Conservation (phyloP, 1,140 invertebrate genomes). For the Aphidius ervi region DNA sequence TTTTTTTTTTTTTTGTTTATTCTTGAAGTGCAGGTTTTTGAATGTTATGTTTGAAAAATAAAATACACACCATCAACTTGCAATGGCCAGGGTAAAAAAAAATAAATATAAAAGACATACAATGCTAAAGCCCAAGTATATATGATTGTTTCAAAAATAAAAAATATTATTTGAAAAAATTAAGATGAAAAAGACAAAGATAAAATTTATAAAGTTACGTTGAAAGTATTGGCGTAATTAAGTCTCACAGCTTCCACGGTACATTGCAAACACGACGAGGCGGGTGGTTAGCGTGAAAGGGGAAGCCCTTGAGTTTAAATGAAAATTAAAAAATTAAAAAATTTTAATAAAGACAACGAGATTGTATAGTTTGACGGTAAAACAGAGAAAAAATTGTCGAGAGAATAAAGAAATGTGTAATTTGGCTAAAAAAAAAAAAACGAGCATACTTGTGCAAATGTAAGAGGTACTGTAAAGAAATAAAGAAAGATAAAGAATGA, state of each 20-base stretch:
- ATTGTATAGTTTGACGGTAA: constrained; percentile 13
- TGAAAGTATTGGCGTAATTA: constrained; percentile 47
- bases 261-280: constrained; percentile 19
- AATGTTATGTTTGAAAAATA: no score
- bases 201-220: constrained; percentile 1
- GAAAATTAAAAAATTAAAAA: no score
- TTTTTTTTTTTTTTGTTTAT: no score
- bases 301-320: neutral
- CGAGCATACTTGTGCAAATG: constrained; percentile 1
- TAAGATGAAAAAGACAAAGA: constrained; percentile 12
- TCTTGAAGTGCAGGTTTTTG: no score
- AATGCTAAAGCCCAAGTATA: no score
- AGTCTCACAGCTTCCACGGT: constrained; percentile 43
- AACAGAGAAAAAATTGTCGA: constrained; percentile 31
- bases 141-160: constrained; percentile 15
- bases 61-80: no score
- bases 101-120: no score
- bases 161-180: constrained; percentile 3
- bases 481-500: constrained; percentile 15
- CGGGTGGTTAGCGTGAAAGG: constrained; percentile 24
- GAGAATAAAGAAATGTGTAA: neutral
- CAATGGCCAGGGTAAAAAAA: no score
- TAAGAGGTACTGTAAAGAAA: neutral
- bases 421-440: neutral
- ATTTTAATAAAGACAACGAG: neutral